Conservation (phyloP, 2,888 invertebrate genomes). For the Ophonus ardosiacus region DNA sequence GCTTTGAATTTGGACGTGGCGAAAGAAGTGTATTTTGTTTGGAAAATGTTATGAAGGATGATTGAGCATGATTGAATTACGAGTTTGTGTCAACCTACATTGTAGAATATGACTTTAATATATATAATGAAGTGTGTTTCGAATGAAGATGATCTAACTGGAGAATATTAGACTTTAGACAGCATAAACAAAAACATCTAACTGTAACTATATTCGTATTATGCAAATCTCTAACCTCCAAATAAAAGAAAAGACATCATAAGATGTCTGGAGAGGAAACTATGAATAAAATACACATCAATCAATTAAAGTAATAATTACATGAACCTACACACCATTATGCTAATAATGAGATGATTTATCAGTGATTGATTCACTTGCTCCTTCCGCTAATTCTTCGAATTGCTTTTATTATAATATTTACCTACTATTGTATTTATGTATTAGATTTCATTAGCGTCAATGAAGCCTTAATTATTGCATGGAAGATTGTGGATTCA, state of each 20-base stretch:
- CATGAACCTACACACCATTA: slow-evolving; percentile 14
- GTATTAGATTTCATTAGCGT: neutral
- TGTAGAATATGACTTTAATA: no score
- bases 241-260: neutral
- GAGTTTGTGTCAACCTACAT: no score
- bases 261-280: slow-evolving; percentile 6
- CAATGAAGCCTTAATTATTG: no score
- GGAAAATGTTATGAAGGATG: no score
- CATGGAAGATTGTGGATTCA: no score
- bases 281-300: slow-evolving; percentile 37
- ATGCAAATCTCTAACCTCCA: neutral
- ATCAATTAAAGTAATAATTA: slow-evolving; percentile 36
- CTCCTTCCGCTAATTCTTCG: slow-evolving; percentile 4
- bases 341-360: slow-evolving; percentile 2
- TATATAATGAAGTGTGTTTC: no score
- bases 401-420: slow-evolving; percentile 1
- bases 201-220: neutral
- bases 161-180: neutral
- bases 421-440: neutral
- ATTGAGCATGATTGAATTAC: no score
- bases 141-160: neutral
- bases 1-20: no score
- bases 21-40: no score
- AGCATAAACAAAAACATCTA: neutral
- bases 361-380: slow-evolving; percentile 25